Base-by-base conservation (phyloP, 2,113 vertebrate genomes). In the Pycnonotus jocosus region DNA sequence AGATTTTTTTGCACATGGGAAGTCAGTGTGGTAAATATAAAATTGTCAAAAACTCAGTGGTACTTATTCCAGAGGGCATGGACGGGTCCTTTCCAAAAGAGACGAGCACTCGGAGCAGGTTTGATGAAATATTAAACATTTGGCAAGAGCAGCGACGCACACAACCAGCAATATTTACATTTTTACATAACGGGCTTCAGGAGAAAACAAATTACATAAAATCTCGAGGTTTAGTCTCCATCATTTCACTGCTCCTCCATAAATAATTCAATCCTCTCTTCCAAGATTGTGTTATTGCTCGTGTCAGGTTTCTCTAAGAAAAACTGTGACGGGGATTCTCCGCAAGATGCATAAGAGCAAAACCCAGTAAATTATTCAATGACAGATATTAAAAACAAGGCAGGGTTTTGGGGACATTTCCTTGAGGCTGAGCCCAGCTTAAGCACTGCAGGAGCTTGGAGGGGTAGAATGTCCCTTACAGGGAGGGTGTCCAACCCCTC, bases 241-340 rank as follows among this genome's bases (percentile, higher is more conserved):
- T 38, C 84, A 12, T 93, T 88, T 66, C 81, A 37, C 89, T 44
- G 61, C 79, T 94, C 61, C 81, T 51, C 79, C 86, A 81, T 96
- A 90, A 97, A 96, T 95, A 95, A 96, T 93, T 92, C 88, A 91
- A 57, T 91, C 90, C 84, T 81, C 88, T 90, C 86, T 90, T 90
- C 93, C 84, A 71, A 76, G 91, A 88, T 79, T 50, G 88, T 19
- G 6, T 95, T 92, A 81, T 86, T 53, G 81, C 92, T 92, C 18
- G 28, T 47, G 74, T 81, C 18, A 6, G 83, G n/a, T 95, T 87
- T 81, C 92, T 72, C 81, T 21, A n/a, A 57, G 74, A 88, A 73
- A 70, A 95, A 65, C 64, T 58, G 71, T 37, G 90, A 40, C 5
- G 25, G 86, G 92, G 92, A 81, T 88, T 61, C 69, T 74, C 90